Conservation (phyloP, 2,113 vertebrate species). For the Noturus placidus region DNA sequence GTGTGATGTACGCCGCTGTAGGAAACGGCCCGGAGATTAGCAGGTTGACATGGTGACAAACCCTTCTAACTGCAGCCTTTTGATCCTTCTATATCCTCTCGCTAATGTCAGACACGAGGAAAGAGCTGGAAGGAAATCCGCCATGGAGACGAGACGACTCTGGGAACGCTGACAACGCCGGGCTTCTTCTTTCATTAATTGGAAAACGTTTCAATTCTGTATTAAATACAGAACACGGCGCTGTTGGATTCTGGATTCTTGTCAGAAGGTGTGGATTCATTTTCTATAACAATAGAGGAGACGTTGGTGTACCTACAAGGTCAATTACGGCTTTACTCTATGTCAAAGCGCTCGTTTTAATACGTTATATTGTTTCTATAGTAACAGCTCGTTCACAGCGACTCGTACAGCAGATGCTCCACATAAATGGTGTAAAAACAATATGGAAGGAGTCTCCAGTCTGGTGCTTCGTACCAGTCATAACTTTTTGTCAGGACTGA, state of each 20-base stretch:
- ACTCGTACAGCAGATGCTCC: neutral
- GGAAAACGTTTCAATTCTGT: neutral
- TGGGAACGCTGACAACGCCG: neutral
- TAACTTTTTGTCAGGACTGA: no score
- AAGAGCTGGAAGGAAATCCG: neutral
- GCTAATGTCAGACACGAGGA: slow-evolving; percentile 14
- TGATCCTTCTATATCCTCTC: slow-evolving; percentile 26
- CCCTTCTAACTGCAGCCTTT: slow-evolving; percentile 9
- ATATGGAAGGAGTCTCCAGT: no score
- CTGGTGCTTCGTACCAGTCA: no score
- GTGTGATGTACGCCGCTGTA: slow-evolving; percentile 21
- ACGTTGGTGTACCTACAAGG: neutral
- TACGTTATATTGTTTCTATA: neutral
- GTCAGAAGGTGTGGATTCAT: neutral
- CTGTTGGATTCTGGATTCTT: neutral
- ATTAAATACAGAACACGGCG: neutral
- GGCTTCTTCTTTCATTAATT: neutral
- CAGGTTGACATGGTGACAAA: slow-evolving; percentile 33
- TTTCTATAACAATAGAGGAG: neutral
- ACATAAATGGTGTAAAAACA: neutral
- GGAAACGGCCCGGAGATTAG: slow-evolving; percentile 32
- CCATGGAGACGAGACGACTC: neutral
- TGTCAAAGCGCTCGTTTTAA: neutral
- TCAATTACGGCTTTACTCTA: neutral
- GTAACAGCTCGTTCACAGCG: neutral